Base-by-base conservation (phyloP, 2,113 vertebrate species). In the Raja brachyura region DNA sequence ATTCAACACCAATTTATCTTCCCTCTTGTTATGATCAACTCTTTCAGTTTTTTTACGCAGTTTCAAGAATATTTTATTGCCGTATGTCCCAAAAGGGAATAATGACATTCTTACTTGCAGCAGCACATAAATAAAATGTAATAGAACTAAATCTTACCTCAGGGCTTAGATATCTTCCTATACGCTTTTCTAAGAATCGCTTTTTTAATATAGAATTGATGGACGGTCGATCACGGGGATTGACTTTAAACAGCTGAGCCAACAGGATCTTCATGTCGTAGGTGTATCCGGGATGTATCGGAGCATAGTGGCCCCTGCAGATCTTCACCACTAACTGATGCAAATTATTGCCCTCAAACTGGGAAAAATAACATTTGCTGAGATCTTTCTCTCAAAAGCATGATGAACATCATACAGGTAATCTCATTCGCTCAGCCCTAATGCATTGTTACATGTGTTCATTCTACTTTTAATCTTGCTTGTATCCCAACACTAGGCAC, bases 321-420 rank as follows among this genome's bases (percentile, higher is more conserved):
- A 99, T 99, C 94, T 96, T 97, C 94, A 97, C 94, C 93, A 98
- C 96, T 94, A 99, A 95, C 94, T 98, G 97, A 56, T 95, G 96
- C 94, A 99, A 94, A 94, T 94, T 98, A 94, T 94, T 96, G 93
- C 96, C 97, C 93, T 98, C 97, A 95, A 98, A 98, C 98, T 98
- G 94, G 77, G 95, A 93, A 56, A 93, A 63, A 93, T 11, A 95
- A 83, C 33, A 83, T 78, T 11, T 85, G 48, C 48, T 14, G 66
- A 92, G 70, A 73, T 70, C 1, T 39, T 92, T 73, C 48, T 13
- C 73, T 48, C 33, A 73, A 92, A 73, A 92, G 90, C 70, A 13
- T 54, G 56, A 93, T 75, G 28, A 77, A 7, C 25, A 77, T 63
- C 5, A 16, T 31, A 31, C 14, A 88, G 63, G 31, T 88, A 88